A percentile compares a stretch with the other conserved stretches of the same genome.
These are phyloP conservation scores for Drosophila siamana DNA, from an alignment of 2,888 invertebrate species.

Conservation along the genomic window DNA sequence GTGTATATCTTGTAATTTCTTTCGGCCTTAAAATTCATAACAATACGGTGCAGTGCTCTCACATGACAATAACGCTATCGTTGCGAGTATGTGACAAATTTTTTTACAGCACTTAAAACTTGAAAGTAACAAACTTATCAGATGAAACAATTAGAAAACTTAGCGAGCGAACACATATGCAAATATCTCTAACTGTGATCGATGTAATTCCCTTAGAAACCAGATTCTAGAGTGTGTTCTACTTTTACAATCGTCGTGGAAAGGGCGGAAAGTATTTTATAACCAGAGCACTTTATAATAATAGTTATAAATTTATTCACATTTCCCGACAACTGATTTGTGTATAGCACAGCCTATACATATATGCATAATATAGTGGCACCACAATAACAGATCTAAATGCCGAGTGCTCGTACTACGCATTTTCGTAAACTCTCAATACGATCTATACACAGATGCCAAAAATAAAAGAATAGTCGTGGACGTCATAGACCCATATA, in stretches of 20 bases:
- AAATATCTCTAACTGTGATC: conserved; percentile 3
- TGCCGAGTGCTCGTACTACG: conserved; percentile 10
- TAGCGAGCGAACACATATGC: conserved; percentile 1
- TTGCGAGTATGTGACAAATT: conserved; percentile 25
- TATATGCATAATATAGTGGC: neutral
- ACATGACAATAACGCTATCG: conserved; percentile 25
- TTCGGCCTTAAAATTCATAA: conserved; percentile 13
- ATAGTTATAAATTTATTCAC: conserved; percentile 7
- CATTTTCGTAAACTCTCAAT: conserved; percentile 3
- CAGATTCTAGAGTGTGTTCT: neutral
- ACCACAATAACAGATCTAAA: neutral
- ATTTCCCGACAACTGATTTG: neutral
- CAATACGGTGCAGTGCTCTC: conserved; percentile 5
- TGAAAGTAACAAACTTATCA: neutral
- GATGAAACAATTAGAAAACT: conserved; percentile 8
- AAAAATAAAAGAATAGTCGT: conserved; percentile 7
- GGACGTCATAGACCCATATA: conserved; percentile 5
- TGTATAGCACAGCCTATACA: neutral
- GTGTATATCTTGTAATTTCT: conserved; percentile 9
- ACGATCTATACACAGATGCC: neutral
- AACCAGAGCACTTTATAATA: neutral
- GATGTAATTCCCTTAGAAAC: conserved; percentile 10
- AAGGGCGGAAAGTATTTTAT: conserved; percentile 14
- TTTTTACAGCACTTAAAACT: conserved; percentile 16
- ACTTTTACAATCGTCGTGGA: conserved; percentile 8